Percentiles rank a stretch among this genome's conserved stretches.
Evolutionary conservation across 2,797 vertebrate genomes (phyloP).

Genomic region (Melanogrammus aeglefinus): DNA sequence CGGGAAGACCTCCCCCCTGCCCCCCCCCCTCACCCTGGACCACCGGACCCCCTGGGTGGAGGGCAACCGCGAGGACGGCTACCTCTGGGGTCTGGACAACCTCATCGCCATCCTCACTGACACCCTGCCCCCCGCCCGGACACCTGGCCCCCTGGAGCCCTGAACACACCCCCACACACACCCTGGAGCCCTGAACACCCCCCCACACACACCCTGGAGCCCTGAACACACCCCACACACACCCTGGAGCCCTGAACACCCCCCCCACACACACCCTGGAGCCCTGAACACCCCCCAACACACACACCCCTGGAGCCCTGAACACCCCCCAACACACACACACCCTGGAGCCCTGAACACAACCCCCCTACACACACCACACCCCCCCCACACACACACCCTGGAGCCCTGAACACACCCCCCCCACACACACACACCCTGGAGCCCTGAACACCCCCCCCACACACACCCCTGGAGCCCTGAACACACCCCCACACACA

Average conservation of each 20-base stretch:
- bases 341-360: constrained; percentile 13
- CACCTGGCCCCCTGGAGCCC: not conserved
- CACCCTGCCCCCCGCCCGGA: constrained; percentile 38
- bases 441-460: not conserved
- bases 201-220: no score
- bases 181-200: not conserved
- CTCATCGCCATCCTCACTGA: constrained; percentile 70
- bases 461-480: not conserved
- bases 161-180: not conserved
- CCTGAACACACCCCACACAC: constrained; percentile 35
- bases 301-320: no score
- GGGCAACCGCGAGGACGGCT: constrained; percentile 85
- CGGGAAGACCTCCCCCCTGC: constrained; percentile 77
- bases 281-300: no score
- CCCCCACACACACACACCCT: no score
- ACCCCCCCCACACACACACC: not conserved
- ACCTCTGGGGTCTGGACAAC: constrained; percentile 85
- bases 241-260: not conserved
- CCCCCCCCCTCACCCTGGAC: constrained; percentile 66
- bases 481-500: not conserved
- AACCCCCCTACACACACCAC: not conserved
- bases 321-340: not conserved
- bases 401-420: not conserved
- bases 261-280: no score
- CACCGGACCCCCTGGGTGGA: constrained; percentile 81